Conservation (phyloP, 1,140 invertebrate genomes). For the Paracyclopina nana region DNA sequence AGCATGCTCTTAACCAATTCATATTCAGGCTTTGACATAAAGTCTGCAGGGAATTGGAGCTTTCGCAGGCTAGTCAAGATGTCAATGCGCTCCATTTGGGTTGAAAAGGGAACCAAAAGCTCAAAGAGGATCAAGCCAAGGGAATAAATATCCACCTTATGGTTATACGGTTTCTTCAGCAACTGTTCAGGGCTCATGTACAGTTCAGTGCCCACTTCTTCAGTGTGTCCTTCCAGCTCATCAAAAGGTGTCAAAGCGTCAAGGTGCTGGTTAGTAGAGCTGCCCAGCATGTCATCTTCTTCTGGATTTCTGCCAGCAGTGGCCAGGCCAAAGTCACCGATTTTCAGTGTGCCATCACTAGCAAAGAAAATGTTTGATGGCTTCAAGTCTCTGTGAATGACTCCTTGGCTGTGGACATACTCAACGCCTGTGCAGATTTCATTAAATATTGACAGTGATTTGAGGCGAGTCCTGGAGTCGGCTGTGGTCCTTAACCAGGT, state of each 20-base stretch:
- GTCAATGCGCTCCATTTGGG: constrained; percentile 58
- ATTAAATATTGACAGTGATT: constrained; percentile 43
- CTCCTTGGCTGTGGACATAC: constrained; percentile 53
- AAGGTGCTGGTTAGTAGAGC: neutral
- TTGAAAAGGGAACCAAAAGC: constrained; percentile 62
- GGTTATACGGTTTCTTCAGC: constrained; percentile 40
- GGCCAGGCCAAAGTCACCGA: constrained; percentile 90
- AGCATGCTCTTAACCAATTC: constrained; percentile 2
- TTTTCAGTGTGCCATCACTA: constrained; percentile 62
- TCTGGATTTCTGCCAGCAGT: constrained; percentile 31
- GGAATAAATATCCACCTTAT: constrained; percentile 92
- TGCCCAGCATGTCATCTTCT: neutral
- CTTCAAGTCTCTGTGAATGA: constrained; percentile 29
- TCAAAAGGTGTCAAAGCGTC: too few species aligned
- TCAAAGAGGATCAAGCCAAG: constrained; percentile 86
- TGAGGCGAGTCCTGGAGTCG: neutral
- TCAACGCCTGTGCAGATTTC: constrained; percentile 85
- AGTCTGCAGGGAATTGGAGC: neutral
- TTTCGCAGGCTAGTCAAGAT: neutral
- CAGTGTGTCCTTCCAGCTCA: constrained; percentile 40
- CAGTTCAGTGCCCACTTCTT: constrained; percentile 60
- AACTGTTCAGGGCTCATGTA: constrained; percentile 95
- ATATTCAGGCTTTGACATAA: neutral
- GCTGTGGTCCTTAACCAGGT: constrained; percentile 53
- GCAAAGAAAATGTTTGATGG: constrained; percentile 93